A percentile compares a stretch with the other conserved stretches of the same genome.
These are phyloP conservation scores for Hyalella azteca DNA, from an alignment of 2,888 invertebrate genomes.

Conservation along the genomic window DNA sequence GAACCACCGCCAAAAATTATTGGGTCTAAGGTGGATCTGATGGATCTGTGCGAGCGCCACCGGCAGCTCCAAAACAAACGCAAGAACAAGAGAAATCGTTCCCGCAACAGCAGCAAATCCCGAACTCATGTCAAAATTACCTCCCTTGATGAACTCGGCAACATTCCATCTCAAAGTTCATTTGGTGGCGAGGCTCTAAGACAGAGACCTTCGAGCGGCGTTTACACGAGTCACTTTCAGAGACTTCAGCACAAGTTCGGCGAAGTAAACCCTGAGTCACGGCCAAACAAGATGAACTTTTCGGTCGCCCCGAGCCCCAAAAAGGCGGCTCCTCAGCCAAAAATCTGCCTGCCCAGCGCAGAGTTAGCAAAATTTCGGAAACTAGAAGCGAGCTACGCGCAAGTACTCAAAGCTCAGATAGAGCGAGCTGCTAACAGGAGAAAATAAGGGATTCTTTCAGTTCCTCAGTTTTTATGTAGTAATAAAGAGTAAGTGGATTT, in stretches of 20 bases:
- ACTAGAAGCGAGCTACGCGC: slow-evolving; percentile 83
- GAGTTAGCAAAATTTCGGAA: slow-evolving; percentile 81
- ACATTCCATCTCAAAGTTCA: no score
- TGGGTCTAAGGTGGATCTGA: not conserved
- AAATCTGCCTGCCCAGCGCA: slow-evolving; percentile 67
- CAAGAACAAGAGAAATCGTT: slow-evolving; percentile 17
- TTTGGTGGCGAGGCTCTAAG: not conserved
- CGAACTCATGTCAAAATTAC: not conserved
- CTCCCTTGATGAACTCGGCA: not conserved
- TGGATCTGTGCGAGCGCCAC: not conserved
- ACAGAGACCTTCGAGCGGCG: not conserved
- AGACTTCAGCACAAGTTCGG: not conserved
- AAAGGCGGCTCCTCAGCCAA: slow-evolving; percentile 11
- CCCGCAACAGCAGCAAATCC: slow-evolving; percentile 16
- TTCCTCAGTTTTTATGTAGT: no score
- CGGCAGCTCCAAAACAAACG: not conserved
- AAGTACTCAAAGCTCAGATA: slow-evolving; percentile 69
- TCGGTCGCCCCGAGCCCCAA: no score
- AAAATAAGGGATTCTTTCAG: no score
- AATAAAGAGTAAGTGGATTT: no score
- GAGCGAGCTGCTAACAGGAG: not conserved
- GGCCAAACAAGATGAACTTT: not conserved
- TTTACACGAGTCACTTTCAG: not conserved
- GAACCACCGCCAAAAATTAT: slow-evolving; percentile 10
- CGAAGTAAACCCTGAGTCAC: not conserved